phyloP scores from a whole-genome alignment of 2,113 vertebrate species.

The Psophia crepitans region DNA sequence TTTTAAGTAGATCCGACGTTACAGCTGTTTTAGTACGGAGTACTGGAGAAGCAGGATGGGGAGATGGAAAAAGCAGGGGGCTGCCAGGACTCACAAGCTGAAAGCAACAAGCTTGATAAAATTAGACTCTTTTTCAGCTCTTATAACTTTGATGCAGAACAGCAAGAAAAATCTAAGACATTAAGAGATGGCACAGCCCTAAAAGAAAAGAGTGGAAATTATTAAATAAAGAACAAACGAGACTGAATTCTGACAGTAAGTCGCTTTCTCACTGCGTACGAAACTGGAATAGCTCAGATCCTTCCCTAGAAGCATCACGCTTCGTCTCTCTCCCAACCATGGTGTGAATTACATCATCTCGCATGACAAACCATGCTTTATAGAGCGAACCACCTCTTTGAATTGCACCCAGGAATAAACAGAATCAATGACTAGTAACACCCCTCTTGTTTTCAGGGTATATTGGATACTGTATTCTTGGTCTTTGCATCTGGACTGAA shows the following conservation, averaged over 20 bases:
- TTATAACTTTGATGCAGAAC: background rate
- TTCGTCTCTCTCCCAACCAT: background rate
- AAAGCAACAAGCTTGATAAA: background rate
- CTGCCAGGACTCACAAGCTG: background rate
- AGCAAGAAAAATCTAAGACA: background rate
- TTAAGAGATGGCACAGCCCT: background rate
- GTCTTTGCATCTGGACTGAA: background rate
- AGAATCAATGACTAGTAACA: background rate
- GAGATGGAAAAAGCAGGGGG: conserved; percentile 15
- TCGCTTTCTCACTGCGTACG: background rate
- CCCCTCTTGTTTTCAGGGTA: background rate
- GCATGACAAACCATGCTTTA: background rate
- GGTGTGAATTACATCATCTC: conserved; percentile 34
- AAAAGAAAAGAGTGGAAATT: background rate
- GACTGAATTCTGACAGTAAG: background rate
- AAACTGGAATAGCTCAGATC: background rate
- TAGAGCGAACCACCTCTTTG: background rate
- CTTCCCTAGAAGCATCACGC: background rate
- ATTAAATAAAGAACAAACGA: background rate
- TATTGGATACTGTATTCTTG: background rate
- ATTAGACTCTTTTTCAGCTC: background rate
- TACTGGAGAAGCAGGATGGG: background rate
- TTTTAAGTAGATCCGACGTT: background rate
- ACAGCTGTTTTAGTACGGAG: background rate
- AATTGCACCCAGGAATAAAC: background rate